Conservation (phyloP, 1,140 invertebrate species). For the Aphelenchoides fujianensis region DNA sequence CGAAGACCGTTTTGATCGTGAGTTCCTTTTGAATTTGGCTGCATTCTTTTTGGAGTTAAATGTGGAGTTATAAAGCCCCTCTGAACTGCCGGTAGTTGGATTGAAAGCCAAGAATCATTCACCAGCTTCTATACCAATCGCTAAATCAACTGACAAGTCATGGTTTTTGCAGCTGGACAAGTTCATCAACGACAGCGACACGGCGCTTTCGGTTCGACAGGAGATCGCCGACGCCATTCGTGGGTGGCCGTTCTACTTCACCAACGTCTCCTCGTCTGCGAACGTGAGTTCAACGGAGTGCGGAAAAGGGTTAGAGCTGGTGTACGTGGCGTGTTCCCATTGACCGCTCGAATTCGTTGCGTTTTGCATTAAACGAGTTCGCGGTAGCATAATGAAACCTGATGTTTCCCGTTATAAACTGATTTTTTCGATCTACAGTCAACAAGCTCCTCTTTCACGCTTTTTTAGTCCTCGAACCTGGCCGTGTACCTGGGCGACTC, state of each 20-base stretch:
- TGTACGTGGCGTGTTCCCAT: neutral
- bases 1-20: conserved; percentile 13
- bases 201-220: neutral
- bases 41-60: too few relatives aligned
- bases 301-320: too few relatives aligned
- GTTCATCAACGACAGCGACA: neutral
- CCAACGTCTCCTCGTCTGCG: neutral
- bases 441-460: too few relatives aligned
- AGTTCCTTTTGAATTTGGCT: too few relatives aligned
- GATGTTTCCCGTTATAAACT: too few relatives aligned
- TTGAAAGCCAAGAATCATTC: neutral
- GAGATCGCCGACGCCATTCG: neutral
- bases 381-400: too few relatives aligned
- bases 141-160: neutral
- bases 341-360: too few relatives aligned
- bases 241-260: conserved; percentile 20
- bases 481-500: neutral
- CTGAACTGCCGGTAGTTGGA: too few relatives aligned
- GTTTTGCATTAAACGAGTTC: too few relatives aligned
- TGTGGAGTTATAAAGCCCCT: too few relatives aligned
- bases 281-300: neutral
- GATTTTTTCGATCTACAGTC: too few relatives aligned
- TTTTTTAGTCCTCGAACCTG: neutral
- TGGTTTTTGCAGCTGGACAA: neutral
- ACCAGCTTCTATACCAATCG: neutral